These are phyloP conservation scores for Sula dactylatra DNA, from an alignment of 2,113 vertebrate genomes.

Conservation along the genomic window DNA sequence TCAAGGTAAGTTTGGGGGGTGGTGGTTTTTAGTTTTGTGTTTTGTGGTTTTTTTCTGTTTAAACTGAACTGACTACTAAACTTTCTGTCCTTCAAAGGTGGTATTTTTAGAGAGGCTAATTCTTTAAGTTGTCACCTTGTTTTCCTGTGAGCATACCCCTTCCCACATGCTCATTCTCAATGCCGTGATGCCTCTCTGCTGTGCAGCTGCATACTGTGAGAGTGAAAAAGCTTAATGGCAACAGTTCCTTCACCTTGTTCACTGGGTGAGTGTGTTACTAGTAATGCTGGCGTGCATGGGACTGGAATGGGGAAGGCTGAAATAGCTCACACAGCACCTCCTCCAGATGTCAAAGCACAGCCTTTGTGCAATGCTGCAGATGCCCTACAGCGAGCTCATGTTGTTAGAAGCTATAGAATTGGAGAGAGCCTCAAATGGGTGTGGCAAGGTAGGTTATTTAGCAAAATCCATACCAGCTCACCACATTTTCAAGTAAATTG, in stretches of 20 bases:
- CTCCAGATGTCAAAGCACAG: not conserved
- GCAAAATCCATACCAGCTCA: not conserved
- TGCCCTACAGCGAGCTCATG: not conserved
- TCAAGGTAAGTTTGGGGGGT: not conserved
- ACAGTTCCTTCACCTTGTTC: not conserved
- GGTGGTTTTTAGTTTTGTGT: too few species aligned
- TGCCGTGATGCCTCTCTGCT: not conserved
- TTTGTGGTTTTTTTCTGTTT: not conserved
- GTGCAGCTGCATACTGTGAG: not conserved
- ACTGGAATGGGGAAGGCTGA: not conserved
- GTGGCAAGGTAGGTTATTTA: not conserved
- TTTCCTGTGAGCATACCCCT: not conserved
- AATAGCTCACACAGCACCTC: not conserved
- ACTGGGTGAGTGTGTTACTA: not conserved
- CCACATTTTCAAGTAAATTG: not conserved
- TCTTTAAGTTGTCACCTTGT: not conserved
- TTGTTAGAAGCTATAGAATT: not conserved
- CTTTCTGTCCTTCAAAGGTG: not conserved
- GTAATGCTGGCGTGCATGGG: fast-evolving
- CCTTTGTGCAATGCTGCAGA: not conserved
- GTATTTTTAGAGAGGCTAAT: not conserved
- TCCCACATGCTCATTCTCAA: fast-evolving
- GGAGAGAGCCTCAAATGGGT: not conserved
- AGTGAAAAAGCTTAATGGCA: not conserved
- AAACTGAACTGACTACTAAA: not conserved